These are phyloP conservation scores for Cataglyphis hispanica DNA, from an alignment of 1,140 invertebrate genomes.

Conservation along the genomic window DNA sequence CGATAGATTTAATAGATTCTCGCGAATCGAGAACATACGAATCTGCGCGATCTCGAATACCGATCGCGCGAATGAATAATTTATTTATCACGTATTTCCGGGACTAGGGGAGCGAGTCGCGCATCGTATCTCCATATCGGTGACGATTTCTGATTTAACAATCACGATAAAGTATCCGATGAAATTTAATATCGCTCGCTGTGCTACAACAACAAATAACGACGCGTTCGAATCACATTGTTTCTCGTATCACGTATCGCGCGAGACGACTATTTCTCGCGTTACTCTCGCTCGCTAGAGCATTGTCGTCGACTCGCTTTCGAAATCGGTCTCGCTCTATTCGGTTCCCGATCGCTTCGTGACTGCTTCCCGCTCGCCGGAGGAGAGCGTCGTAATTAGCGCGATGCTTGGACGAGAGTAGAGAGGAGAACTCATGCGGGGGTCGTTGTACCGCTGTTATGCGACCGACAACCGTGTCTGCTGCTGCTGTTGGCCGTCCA, in stretches of 20 bases:
- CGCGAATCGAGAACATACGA: constrained; percentile 12
- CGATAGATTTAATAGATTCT: constrained; percentile 39
- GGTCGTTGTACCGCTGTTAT: constrained; percentile 76
- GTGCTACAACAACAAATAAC: background rate
- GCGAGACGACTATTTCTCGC: background rate
- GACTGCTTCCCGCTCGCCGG: constrained; percentile 16
- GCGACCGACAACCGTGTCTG: constrained; percentile 72
- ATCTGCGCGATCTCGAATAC: constrained; percentile 20
- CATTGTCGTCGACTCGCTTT: constrained; percentile 9
- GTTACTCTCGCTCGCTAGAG: background rate
- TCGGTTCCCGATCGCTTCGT: background rate
- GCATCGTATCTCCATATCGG: constrained; percentile 23
- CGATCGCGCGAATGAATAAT: constrained; percentile 33
- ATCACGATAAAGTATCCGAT: no score
- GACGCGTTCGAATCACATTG: background rate
- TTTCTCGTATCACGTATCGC: no score
- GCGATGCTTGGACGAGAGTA: constrained; percentile 53
- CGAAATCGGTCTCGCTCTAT: background rate
- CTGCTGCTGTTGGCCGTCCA: constrained; percentile 46
- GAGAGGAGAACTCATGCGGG: constrained; percentile 39
- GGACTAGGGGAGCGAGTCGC: background rate
- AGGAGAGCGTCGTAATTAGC: constrained; percentile 66
- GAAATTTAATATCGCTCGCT: no score
- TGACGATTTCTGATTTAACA: background rate
- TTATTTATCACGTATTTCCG: background rate